Evolutionary conservation across 2,797 vertebrate species (phyloP).

Genomic region (Gymnocypris eckloni): DNA sequence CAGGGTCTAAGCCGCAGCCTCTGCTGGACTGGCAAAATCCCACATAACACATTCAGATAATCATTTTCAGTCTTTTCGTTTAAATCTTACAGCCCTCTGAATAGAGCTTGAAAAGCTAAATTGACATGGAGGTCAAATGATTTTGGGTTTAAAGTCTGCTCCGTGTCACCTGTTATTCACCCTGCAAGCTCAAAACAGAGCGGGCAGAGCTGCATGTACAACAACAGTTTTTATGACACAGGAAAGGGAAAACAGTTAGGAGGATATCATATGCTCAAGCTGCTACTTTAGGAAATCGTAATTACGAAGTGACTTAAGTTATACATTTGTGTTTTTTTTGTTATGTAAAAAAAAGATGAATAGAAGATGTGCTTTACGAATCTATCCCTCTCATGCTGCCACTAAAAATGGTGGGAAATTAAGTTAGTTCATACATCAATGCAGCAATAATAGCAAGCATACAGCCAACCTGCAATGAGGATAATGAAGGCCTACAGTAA

Average conservation of each 20-base stretch:
- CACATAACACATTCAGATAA: conserved; percentile 52
- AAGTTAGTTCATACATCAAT: neutral
- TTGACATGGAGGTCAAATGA: conserved; percentile 46
- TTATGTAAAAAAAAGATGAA: neutral
- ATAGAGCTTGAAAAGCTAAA: conserved; percentile 37
- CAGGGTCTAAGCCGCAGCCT: conserved; percentile 39
- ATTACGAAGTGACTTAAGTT: neutral
- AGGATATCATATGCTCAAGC: conserved; percentile 4
- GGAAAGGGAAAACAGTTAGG: neutral
- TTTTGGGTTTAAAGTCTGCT: conserved; percentile 39
- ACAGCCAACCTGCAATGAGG: conserved; percentile 33
- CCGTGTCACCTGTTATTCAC: conserved; percentile 57
- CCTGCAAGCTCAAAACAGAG: conserved; percentile 38
- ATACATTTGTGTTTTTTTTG: neutral
- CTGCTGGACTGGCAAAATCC: conserved; percentile 41
- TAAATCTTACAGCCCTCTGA: conserved; percentile 42
- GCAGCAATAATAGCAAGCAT: conserved; percentile 7
- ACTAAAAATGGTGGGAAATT: neutral
- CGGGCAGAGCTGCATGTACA: neutral
- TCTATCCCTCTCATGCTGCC: neutral
- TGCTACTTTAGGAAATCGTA: neutral
- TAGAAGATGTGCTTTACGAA: neutral
- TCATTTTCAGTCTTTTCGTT: conserved; percentile 50
- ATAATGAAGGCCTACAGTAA: conserved; percentile 55
- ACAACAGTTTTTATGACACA: neutral